Evolutionary conservation across 2,113 vertebrate genomes (phyloP), one percentile per base, ranked within the genome.

Genomic region (Lophius piscatorius): DNA sequence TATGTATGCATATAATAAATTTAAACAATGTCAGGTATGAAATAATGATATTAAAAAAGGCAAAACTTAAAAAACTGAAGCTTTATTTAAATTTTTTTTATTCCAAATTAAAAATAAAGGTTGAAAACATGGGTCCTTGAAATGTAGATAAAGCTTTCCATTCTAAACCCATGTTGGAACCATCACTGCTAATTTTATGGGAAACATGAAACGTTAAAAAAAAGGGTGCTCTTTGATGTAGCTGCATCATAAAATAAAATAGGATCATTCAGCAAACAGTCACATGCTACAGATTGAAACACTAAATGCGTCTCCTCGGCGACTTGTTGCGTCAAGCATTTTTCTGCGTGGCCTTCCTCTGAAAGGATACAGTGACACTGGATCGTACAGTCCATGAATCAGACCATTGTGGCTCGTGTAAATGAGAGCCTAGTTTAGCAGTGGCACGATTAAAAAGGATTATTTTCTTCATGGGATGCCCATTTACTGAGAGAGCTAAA

Each of bases 361-460:
- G 26, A 63, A 63, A 80, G 48, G 58, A 66, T 46, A 54, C 45
- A 33, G 57, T 69, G 62, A 36, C 39, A 63, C 26, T 21, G 41
- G 56, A 58, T 31, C 41, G 44, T 31, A 35, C 33, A 21, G 34
- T 29, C 39, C 35, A 79, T 84, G 83, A 84, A 84, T 76, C 23
- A 42, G 42, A 4, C 58, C 64, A 75, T 84, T 86, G 81, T 84
- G 16, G n/a, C 9, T 33, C 7, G 14, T 21, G 55, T 77, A 68
- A 84, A 82, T 74, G 59, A 74, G 72, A 75, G 65, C 47, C 62
- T 61, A 21, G 64, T 63, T 63, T 61, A 62, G 67, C 34, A 80
- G 73, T 83, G 78, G 78, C 49, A 82, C 80, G 47, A 57, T 70
- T 55, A 33, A 60, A 57, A 1, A 8, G 4, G 16, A 21, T 9